phyloP scores from a whole-genome alignment of 2,888 invertebrate species.

The Busseola fusca region DNA sequence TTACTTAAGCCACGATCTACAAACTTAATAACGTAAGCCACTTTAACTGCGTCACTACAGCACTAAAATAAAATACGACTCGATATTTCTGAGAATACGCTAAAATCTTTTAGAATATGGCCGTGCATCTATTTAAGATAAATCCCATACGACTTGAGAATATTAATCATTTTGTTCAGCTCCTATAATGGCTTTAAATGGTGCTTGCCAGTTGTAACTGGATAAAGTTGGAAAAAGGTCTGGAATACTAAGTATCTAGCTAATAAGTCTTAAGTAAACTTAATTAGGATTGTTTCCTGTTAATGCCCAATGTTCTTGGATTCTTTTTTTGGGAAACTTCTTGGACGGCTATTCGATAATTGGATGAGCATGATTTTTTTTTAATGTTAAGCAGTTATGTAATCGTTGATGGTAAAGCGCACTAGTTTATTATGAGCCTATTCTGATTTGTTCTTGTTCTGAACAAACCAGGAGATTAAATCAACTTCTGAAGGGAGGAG shows the following conservation, averaged over 20 bases:
- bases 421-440: no score
- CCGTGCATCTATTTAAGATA: conserved; percentile 53
- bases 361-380: neutral
- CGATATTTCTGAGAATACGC: conserved; percentile 20
- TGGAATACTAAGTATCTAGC: conserved; percentile 52
- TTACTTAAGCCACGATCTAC: conserved; percentile 6
- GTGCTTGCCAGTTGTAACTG: conserved; percentile 45
- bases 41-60: conserved; percentile 15
- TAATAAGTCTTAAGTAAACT: conserved; percentile 31
- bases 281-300: conserved; percentile 26
- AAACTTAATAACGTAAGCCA: conserved; percentile 8
- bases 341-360: neutral
- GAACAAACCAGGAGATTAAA: no score
- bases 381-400: no score
- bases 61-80: conserved; percentile 25
- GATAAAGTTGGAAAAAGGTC: conserved; percentile 49
- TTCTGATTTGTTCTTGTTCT: no score
- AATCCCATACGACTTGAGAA: conserved; percentile 53
- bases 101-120: conserved; percentile 27
- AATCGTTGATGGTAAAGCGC: no score
- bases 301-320: conserved; percentile 9
- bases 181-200: conserved; percentile 60
- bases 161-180: conserved; percentile 59
- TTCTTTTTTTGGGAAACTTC: neutral
- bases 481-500: no score